Conservation (phyloP, 2,113 vertebrate genomes). For the Laticauda colubrina region DNA sequence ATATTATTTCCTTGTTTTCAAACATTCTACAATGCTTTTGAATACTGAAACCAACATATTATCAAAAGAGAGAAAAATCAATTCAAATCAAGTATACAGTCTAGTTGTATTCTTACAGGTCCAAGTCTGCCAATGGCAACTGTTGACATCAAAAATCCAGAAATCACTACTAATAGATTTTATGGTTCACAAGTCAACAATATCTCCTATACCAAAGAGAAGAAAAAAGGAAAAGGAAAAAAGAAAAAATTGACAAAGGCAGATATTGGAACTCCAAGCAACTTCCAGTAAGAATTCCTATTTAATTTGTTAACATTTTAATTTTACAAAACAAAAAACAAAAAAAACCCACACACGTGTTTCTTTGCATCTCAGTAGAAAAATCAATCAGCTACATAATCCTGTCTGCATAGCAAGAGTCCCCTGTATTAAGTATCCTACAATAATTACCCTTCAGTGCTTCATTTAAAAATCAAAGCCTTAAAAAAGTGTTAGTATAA, state of each 20-base stretch:
- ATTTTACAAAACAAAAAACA: background rate
- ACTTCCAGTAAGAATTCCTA: conserved; percentile 90
- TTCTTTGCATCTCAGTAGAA: background rate
- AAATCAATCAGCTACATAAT: too few species aligned
- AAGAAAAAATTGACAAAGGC: conserved; percentile 97
- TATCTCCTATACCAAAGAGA: conserved; percentile 88
- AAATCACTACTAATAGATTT: conserved; percentile 93
- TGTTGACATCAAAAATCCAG: conserved; percentile 98
- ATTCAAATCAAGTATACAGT: background rate
- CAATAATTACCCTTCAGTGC: background rate
- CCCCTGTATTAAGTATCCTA: background rate
- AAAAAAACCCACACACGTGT: background rate
- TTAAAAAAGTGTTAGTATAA: background rate
- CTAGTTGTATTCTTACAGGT: conserved; percentile 69
- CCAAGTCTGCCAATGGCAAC: conserved; percentile 93
- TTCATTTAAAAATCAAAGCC: background rate
- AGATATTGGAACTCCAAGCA: conserved; percentile 96
- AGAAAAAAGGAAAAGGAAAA: conserved; percentile 94
- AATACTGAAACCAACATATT: background rate
- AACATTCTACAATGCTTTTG: background rate
- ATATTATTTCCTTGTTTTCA: background rate
- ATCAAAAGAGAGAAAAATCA: background rate
- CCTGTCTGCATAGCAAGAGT: background rate
- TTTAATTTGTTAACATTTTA: background rate
- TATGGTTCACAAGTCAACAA: conserved; percentile 91